Evolutionary conservation across 1,140 invertebrate genomes (phyloP), one percentile per base, ranked within the genome.

Genomic region (Pemphigus obesinymphae): DNA sequence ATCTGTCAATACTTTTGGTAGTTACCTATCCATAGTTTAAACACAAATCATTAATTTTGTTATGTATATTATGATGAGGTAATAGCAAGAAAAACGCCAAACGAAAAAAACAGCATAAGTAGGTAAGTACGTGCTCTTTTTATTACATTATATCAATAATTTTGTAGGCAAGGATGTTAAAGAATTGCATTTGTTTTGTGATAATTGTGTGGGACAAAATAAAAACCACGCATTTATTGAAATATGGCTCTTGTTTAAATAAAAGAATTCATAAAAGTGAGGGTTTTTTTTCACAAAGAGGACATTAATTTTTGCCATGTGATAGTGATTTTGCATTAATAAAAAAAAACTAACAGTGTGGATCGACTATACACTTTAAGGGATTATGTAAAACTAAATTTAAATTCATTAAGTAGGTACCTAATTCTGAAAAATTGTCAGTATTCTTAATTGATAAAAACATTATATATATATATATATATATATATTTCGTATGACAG

Each of bases 151-250:
- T 50, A 83, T 85, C 55, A 81, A 85, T 53, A 66, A 20, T 66
- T 66, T 34, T 66, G 61, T 66, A 6, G 61, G 17, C 82, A 48
- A 76, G 29, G 37, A 43, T 23, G 40, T 50, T 50, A 11, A 73
- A 3, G 78, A 83, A 73, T 43, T 82, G 48, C 83, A 31, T 61
- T 58, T 84, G 20, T 84, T 84, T 82, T 83, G 53, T 63, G 85
- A 86, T 73, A 83, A 82, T 53, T 86, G 85, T 82, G n/a, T 82
- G 3, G 84, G 83, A 13, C 85, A 86, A 83, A 85, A 86, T 80
- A 76, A 82, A 61, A 86, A 86, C 53, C 68, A 86, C 63, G 85
- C 84, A 43, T 45, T 72, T 7, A 34, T 72, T 0, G n/a, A 20
- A 45, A 72, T 72, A 40, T 72, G 34, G 43, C 73, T 50, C 37